Base-by-base conservation (phyloP, 2,113 vertebrate genomes). In the Mastomys coucha region DNA sequence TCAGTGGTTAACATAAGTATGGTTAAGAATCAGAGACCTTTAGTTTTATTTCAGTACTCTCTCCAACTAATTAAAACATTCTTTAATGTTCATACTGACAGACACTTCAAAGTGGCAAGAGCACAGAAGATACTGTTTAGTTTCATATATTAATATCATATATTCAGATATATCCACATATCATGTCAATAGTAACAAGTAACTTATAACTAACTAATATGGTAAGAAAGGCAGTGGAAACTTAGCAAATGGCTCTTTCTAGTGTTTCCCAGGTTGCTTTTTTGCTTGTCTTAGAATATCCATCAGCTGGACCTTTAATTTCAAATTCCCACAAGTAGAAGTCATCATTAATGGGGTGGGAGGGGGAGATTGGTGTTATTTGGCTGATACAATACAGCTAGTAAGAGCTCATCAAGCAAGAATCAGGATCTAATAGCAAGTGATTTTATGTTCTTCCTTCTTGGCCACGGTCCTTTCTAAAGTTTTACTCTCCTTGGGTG, bases 31-130 rank as follows among this genome's bases (percentile, higher is more conserved):
- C 67, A 69, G 60, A 91, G 76, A 91, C 19, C 63, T 42, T 84
- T 6, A 36, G 49, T 97, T 96, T 96, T 84, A 69, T 88, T 90
- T 53, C 80, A 92, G 85, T 89, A 85, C 82, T 91, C 20, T 85
- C 53, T 11, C 76, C 85, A 65, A 76, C 85, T 70, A 70, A n/a
- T 91, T 65, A 82, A 84, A 93, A 76, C 93, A 85, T 58, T 72
- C 45, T 56, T 86, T 88, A 70, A 56, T 49, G 22, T 88, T 97
- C 70, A 87, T 69, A 42, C 73, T 89, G 49, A 91, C 53, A 73
- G 77, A 82, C 45, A 73, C n/a, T 72, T 60, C 31, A 36, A 10
- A 70, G 39, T 39, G 31, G 65, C 60, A 58, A 85, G 69, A 89
- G 39, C 67, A 56, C 49, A 89, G 69, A 91, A 87, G 91, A 94